Base-by-base conservation (phyloP, 2,797 vertebrate genomes). In the Mormyrus hasselquistii region DNA sequence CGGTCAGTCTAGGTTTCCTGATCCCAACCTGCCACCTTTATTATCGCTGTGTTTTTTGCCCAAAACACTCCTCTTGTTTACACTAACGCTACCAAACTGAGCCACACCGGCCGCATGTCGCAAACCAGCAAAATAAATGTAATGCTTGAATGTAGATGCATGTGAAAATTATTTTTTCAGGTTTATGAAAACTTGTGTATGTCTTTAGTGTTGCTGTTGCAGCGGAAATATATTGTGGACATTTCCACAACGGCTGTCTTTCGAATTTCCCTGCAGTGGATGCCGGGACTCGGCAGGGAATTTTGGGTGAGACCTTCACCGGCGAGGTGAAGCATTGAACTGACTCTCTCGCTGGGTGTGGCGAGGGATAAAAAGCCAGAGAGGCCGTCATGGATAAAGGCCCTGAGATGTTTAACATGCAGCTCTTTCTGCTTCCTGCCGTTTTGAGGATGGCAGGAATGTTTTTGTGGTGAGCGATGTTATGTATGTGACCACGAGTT, bases 371-470 rank as follows among this genome's bases (percentile, higher is more conserved):
- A 92, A 92, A 93, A 94, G 92, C 92, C 92, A 93, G 47, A 92
- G 92, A 93, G 93, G 91, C 93, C 91, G 93, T 93, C 92, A 90
- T 88, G 87, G 87, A 86, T 79, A 83, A 83, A 92, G 91, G 90
- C 92, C 89, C 88, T 93, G 90, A 95, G 94, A 95, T 94, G 94
- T 94, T 95, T 93, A 94, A 94, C 94, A 94, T 92, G 94, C 93
- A 94, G 94, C 92, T 94, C 95, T 94, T 94, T 93, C 91, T 89
- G 90, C 91, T 90, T 92, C 93, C 93, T 95, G 94, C 95, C 94
- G 93, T 95, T 95, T 95, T 93, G 93, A 93, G 93, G 94, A 94
- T 95, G 94, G 94, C 92, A 94, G 65, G 65, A 95, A 93, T 94
- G 93, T 94, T 92, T 91, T 89, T 94, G 92, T 89, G 90, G 90